Base-by-base conservation (phyloP, 92 coral and sea anemone species). In the Meandrina meandrites region DNA sequence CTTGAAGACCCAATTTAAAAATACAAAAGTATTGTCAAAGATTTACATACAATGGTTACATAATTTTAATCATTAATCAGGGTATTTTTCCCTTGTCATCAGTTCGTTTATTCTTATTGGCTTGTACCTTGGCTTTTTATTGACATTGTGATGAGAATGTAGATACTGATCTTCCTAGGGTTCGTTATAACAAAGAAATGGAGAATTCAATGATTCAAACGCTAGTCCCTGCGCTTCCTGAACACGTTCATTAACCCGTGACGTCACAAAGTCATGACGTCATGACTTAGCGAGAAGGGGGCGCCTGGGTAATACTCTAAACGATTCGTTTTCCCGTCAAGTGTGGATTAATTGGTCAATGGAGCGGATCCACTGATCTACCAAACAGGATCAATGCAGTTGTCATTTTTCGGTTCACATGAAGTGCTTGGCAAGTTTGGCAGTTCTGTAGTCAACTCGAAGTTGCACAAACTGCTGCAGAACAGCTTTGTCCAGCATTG, bases 371-470 rank as follows among this genome's bases (percentile, higher is more conserved):
- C 35, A 12, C 71, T 66, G 71, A 66, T 66, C 35, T 66, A n/a
- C n/a, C n/a, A 17, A 66, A 27, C 71, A 66, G 71, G 71, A 66
- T 9, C 71, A 27, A n/a, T 11, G 28, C 0, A 73, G 78, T 19
- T 19, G 3, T 21, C 50, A 27, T 10, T 35, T n/a, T 73, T 36
- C 36, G 78, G 27, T 6, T 73, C 36, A 77, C 78, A 57, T 81
- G 85, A 86, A 86, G 73, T 69, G 78, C 53, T 72, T 86, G 58
- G 89, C 76, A 24, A 96, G 94, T 84, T 96, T 96, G 68, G 98
- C 93, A 13, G 98, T 96, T 80, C 91, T 93, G 96, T 96, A 96
- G 90, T 96, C 99, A 24, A 96, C 98, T n/a, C 99, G 95, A 28
- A 96, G 95, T 83, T 96, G 99, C 22, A 96, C 96, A 79, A 96